Percentiles rank a stretch among this genome's conserved stretches.
Conservation (phyloP, 2,113 vertebrate genomes). For the Cyanistes caeruleus region DNA sequence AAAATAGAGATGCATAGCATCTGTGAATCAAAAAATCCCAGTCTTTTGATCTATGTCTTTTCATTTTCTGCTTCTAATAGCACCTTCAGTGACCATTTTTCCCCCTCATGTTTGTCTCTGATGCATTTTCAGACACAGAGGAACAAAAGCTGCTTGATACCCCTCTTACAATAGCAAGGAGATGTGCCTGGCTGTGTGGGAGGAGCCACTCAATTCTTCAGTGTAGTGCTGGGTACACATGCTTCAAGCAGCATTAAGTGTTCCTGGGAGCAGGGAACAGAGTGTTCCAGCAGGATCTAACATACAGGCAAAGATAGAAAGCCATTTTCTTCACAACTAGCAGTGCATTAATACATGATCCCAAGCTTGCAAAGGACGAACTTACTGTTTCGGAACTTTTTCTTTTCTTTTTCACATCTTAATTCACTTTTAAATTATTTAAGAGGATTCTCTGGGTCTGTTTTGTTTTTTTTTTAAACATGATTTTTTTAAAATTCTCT, state of each 20-base stretch:
- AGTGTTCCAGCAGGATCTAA: constrained; percentile 52
- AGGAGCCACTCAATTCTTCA: constrained; percentile 22
- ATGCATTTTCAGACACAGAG: background rate
- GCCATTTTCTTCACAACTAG: constrained; percentile 18
- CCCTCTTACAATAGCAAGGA: constrained; percentile 9
- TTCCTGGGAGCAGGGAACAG: constrained; percentile 47
- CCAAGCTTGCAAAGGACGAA: background rate
- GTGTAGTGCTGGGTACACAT: background rate
- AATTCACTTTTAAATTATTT: constrained; percentile 10
- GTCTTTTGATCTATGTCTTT: background rate
- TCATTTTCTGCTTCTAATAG: background rate
- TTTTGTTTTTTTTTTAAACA: background rate
- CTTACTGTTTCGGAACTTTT: background rate
- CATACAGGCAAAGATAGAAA: constrained; percentile 49
- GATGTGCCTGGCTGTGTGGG: constrained; percentile 56
- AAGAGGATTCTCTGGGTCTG: background rate
- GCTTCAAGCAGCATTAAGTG: constrained; percentile 4
- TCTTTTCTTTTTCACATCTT: background rate
- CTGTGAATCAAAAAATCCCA: background rate
- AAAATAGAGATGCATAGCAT: background rate
- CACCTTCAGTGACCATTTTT: background rate
- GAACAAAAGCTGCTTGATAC: constrained; percentile 37
- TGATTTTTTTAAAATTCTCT: background rate
- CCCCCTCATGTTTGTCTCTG: background rate
- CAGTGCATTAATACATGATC: background rate